Percentiles rank a stretch among this genome's conserved stretches.
These are phyloP conservation scores for Brenthis daphne DNA, from an alignment of 2,888 invertebrate species.

Conservation along the genomic window DNA sequence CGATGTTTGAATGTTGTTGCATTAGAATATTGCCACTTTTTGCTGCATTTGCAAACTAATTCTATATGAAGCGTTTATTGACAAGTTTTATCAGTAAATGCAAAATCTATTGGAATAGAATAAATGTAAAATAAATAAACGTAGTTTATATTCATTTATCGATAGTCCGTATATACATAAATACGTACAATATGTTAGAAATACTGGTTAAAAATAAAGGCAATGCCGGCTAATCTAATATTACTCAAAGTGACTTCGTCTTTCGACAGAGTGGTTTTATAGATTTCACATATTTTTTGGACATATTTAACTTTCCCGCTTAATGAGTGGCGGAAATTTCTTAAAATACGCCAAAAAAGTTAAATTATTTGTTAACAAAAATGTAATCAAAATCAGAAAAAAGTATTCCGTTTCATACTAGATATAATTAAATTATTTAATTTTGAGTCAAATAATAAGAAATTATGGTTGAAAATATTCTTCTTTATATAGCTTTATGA, in stretches of 20 bases:
- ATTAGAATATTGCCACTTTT: slow-evolving; percentile 19
- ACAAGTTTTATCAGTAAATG: too few relatives aligned
- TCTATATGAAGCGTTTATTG: neutral
- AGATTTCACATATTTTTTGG: slow-evolving; percentile 5
- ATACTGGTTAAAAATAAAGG: too few relatives aligned
- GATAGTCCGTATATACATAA: too few relatives aligned
- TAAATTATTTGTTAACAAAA: too few relatives aligned
- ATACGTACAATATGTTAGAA: too few relatives aligned
- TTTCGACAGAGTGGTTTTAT: slow-evolving; percentile 7
- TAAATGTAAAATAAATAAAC: too few relatives aligned
- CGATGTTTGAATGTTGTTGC: slow-evolving; percentile 20
- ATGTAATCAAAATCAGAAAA: too few relatives aligned
- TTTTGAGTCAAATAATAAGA: neutral
- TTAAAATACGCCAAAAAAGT: neutral
- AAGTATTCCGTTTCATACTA: neutral
- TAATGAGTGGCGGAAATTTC: slow-evolving; percentile 1
- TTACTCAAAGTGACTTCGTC: slow-evolving; percentile 7
- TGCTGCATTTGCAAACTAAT: neutral
- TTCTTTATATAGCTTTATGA: neutral
- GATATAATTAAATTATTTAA: neutral
- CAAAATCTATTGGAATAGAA: too few relatives aligned
- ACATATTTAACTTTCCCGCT: slow-evolving; percentile 4
- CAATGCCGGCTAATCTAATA: neutral
- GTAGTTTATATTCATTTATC: too few relatives aligned
- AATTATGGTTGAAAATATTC: neutral